Evolutionary conservation across 2,797 vertebrate species (phyloP), one percentile per base, ranked within the genome.

Genomic region (Eulemur mongoz): DNA sequence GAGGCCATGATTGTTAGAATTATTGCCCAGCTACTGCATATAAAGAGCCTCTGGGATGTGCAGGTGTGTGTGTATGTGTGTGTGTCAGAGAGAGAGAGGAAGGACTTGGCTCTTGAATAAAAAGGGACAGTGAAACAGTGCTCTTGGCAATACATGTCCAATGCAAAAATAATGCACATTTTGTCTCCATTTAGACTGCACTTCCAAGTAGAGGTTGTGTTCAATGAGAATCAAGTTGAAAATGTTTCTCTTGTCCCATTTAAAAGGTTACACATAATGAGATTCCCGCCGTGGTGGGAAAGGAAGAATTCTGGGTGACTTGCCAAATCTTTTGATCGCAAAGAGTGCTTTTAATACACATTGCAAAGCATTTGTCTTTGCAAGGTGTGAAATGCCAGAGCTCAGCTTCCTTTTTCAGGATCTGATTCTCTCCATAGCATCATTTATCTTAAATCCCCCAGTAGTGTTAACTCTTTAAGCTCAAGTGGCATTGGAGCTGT

Each of bases 261-360:
- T 97, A 92, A 98, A 98, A 97, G 97, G 95, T 96, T 97, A 97
- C 85, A 96, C 63, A 89, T 96, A 96, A 97, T 98, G 95, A 98
- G 87, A 97, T 97, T 98, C 93, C 87, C 91, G 81, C 38, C 2
- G 0, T 91, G 48, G 91, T 93, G 69, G 78, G 87, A 88, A 97
- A 97, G 87, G 97, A 92, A 96, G 75, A 92, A 97, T 97, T 97
- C 89, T 96, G 96, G 81, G 89, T 95, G 72, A 83, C 93, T 96
- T 98, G 97, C 93, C 97, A 98, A 93, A 97, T 98, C 93, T 96
- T 94, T 94, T 95, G 91, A 96, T 96, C 30, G 1, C 40, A 89
- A 76, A 69, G 69, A 95, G n/a, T 83, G 52, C 52, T 97, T 97
- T 97, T 95, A 95, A 96, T 93, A 96, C 78, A 95, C 50, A 83